Conservation (phyloP, 2,797 vertebrate genomes). For the Florisuga fusca region DNA sequence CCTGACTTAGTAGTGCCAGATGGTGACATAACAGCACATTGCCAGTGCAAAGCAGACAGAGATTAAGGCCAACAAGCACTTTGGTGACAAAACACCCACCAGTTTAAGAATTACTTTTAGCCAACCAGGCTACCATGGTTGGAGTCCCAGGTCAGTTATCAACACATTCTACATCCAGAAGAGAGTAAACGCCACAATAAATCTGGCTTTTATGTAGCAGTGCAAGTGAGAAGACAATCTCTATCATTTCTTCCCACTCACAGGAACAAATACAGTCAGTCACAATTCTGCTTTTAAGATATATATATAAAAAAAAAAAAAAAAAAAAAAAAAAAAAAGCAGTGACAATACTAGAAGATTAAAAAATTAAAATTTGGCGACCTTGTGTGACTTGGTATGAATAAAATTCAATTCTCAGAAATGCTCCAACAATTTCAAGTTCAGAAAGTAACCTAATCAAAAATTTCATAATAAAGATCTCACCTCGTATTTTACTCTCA, state of each 20-base stretch:
- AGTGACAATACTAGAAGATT: not conserved
- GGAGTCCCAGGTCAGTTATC: not conserved
- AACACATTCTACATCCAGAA: not conserved
- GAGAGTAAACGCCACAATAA: not conserved
- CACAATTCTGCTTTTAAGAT: too few species aligned
- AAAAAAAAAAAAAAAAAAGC: too few species aligned
- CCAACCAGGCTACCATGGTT: not conserved
- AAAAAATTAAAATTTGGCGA: not conserved
- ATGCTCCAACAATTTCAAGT: not conserved
- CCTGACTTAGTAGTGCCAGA: not conserved
- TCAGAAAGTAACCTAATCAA: not conserved
- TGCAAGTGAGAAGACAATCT: not conserved
- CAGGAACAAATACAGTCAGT: not conserved
- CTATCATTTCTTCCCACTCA: not conserved
- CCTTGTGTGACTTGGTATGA: not conserved
- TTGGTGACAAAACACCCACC: not conserved
- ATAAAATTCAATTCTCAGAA: not conserved
- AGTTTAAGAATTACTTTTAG: not conserved
- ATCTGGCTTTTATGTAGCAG: not conserved
- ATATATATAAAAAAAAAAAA: too few species aligned
- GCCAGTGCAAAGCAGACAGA: not conserved
- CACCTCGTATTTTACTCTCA: not conserved
- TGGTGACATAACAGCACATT: not conserved
- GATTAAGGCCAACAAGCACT: not conserved
- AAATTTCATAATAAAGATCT: not conserved